Evolutionary conservation across 2,113 vertebrate species (phyloP), one percentile per base, ranked within the genome.

Genomic region (Puntigrus tetrazona): DNA sequence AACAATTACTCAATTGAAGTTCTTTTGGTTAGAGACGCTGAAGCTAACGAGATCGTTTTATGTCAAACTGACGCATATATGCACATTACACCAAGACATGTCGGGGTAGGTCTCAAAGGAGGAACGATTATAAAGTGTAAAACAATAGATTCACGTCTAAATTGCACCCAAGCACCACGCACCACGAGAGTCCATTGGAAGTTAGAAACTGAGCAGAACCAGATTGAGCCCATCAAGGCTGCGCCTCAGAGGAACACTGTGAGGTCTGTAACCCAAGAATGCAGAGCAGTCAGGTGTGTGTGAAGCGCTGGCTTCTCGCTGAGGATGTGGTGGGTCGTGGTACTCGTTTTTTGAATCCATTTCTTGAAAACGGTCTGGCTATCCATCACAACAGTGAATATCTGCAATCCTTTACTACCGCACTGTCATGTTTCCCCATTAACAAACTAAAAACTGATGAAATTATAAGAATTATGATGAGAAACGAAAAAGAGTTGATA

Each of bases 241-340:
- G 43, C 31, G 25, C 72, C 63, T 77, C 70, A 31, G 77, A 34
- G 72, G 50, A 83, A 73, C 85, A 82, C 81, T 78, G 75, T n/a
- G 61, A 81, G 80, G 74, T 69, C 57, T 83, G 47, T 86, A 70
- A 85, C 65, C 52, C 47, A 75, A 59, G 45, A 73, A 85, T 82
- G 83, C 18, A 11, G 63, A 76, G 45, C 41, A 14, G 25, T 45
- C 74, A 36, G 65, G 78, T 81, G 57, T 85, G 67, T 67, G 59
- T 76, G 73, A 73, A 47, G 18, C 36, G 70, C 74, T 74, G 70
- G 31, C 78, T 84, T 57, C 36, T 36, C 9, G 45, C 59, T 80
- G 10, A 91, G 92, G 92, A 93, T 91, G 92, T 92, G 89, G 92
- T 89, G 85, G 86, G 86, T 88, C 86, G 87, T 76, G 76, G 69